Evolutionary conservation across 2,888 invertebrate genomes (phyloP).

Genomic region (Myopa testacea): DNA sequence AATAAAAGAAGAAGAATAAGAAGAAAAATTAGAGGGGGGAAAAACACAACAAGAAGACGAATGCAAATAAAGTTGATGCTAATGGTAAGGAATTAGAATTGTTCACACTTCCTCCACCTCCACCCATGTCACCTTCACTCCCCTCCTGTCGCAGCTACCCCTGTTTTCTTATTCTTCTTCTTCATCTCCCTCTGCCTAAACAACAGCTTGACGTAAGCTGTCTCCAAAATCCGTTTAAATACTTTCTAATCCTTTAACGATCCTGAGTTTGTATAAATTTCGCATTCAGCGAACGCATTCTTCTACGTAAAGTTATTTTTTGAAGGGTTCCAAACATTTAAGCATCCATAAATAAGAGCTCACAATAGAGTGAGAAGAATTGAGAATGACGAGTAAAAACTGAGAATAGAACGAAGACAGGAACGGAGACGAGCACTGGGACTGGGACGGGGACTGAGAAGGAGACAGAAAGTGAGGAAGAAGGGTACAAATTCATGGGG

Average conservation of each 20-base stretch:
- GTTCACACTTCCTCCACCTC: not conserved
- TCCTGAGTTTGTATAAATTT: slow-evolving; percentile 40
- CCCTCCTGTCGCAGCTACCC: not conserved
- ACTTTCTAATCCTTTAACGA: slow-evolving; percentile 65
- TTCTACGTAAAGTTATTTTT: slow-evolving; percentile 28
- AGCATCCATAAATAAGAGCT: not conserved
- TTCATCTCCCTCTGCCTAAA: not conserved
- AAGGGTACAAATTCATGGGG: not conserved
- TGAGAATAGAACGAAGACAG: too few relatives aligned
- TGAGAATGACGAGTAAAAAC: not conserved
- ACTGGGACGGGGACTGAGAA: not conserved
- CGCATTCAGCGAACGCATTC: slow-evolving; percentile 35
- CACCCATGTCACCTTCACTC: not conserved
- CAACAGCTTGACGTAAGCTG: slow-evolving; percentile 36
- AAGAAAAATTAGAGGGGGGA: slow-evolving; percentile 7
- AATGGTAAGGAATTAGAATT: not conserved
- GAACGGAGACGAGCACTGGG: too few relatives aligned
- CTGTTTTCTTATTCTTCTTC: not conserved
- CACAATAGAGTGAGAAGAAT: not conserved
- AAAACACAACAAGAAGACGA: slow-evolving; percentile 21
- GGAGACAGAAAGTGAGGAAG: not conserved
- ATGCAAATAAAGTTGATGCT: slow-evolving; percentile 35
- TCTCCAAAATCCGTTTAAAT: slow-evolving; percentile 64
- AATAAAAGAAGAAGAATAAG: not conserved
- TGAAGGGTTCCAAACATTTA: slow-evolving; percentile 9